Base-by-base conservation (phyloP, 2,888 invertebrate species). In the Agonum fuliginosum region DNA sequence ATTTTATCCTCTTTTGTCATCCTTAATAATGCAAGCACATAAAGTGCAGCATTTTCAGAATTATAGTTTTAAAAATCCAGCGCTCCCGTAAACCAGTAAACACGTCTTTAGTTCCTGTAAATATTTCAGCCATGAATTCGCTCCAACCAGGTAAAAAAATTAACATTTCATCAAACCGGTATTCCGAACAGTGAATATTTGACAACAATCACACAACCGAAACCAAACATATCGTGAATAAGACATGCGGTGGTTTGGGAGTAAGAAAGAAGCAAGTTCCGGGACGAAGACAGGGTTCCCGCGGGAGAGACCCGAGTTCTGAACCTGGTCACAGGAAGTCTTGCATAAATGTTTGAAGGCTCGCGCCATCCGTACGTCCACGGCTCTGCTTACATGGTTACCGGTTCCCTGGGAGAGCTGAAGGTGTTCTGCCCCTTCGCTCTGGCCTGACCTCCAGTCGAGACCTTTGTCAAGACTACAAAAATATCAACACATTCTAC, bases 171-270 rank as follows among this genome's bases (percentile, higher is more conserved):
- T 69, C 58, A 30, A 27, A 14, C 8, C 17, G 5, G 58, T 62
- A 62, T 30, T 17, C n/a, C n/a, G 37, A 20, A 8, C 27, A 22
- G 24, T 74, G 54, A 74, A 62, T 74, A 74, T 74, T 74, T 74
- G 58, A 74, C 62, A 46, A 62, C 58, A 74, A 74, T 74, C 65
- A 74, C 74, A 62, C 65, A 65, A 46, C 19, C 62, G 62, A 74
- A 74, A 74, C 74, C 74, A 74, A 74, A 74, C 62, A 74, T 41
- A 34, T 62, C 62, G 74, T 74, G 62, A 74, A 74, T 74, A 62
- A 62, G 27, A n/a, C 24, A 74, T 74, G 73, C 12, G 12, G 30
- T 30, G 62, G 51, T 30, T 71, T 69, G 14, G 17, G 46, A 46
- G 46, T 46, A 17, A 46, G 19, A 62, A 62, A 62, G 27, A 62